Evolutionary conservation across 2,113 vertebrate genomes (phyloP).

Genomic region (Oryzias woworae): DNA sequence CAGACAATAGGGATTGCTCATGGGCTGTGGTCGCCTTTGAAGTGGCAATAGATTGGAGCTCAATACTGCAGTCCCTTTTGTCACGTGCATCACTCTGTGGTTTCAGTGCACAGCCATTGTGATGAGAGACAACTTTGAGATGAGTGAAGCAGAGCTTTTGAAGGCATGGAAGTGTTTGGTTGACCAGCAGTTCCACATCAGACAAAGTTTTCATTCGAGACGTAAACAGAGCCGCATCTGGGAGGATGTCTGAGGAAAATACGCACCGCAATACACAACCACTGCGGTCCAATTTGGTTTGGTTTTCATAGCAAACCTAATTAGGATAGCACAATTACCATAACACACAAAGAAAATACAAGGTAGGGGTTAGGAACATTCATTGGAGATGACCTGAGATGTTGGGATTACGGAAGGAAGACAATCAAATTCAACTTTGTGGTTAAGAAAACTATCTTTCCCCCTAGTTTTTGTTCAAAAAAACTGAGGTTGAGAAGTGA

Average conservation of each 20-base stretch:
- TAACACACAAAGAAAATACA: constrained; percentile 45
- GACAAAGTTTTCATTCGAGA: constrained; percentile 31
- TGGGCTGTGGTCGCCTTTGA: constrained; percentile 70
- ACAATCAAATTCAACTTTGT: constrained; percentile 8
- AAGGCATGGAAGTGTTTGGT: constrained; percentile 52
- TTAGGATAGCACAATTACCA: constrained; percentile 40
- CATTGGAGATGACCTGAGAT: constrained; percentile 42
- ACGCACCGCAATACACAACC: not conserved
- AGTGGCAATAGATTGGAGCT: constrained; percentile 64
- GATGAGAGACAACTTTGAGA: constrained; percentile 52
- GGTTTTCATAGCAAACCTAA: constrained; percentile 19
- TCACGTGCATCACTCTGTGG: constrained; percentile 54
- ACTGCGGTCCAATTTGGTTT: not conserved
- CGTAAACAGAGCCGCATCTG: constrained; percentile 3
- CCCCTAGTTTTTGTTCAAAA: constrained; percentile 1
- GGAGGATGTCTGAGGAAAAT: not conserved
- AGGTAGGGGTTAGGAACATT: constrained; percentile 10
- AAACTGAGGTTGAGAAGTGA: constrained; percentile 31
- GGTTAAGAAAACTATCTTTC: not conserved
- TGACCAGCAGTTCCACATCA: constrained; percentile 57
- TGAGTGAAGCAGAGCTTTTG: constrained; percentile 41
- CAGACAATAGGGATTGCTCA: constrained; percentile 61
- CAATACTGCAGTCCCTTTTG: constrained; percentile 47
- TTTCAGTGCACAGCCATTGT: constrained; percentile 61
- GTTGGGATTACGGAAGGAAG: constrained; percentile 36